phyloP scores from a whole-genome alignment of 1,140 invertebrate genomes.

The Drosophila malerkotliana region DNA sequence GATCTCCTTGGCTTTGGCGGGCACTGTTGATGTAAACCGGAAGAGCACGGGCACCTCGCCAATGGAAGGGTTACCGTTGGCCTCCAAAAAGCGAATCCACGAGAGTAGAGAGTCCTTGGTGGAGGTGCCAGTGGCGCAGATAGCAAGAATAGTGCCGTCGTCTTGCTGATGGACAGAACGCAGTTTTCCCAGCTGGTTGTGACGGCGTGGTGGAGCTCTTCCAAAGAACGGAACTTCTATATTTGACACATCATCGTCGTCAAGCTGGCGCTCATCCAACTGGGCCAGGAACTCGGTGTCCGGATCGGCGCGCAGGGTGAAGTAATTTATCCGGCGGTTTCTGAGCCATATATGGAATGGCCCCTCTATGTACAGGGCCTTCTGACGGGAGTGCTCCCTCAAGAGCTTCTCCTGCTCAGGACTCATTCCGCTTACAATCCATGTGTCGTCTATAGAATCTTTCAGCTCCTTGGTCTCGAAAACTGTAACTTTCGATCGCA shows the following conservation, averaged over 20 bases:
- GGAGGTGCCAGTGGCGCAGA: slow-evolving; percentile 95
- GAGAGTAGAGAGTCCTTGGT: slow-evolving; percentile 95
- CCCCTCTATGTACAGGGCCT: slow-evolving; percentile 94
- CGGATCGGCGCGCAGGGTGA: slow-evolving; percentile 90
- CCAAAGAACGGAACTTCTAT: slow-evolving; percentile 87
- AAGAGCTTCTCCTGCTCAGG: slow-evolving; percentile 90
- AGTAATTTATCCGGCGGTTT: slow-evolving; percentile 92
- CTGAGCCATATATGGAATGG: slow-evolving; percentile 92
- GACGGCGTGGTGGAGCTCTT: slow-evolving; percentile 51
- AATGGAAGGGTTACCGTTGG: slow-evolving; percentile 90
- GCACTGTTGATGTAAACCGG: slow-evolving; percentile 85
- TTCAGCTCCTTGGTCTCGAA: slow-evolving; percentile 89
- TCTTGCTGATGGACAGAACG: slow-evolving; percentile 95
- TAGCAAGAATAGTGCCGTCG: slow-evolving; percentile 94
- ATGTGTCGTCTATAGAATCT: slow-evolving; percentile 94
- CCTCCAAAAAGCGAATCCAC: slow-evolving; percentile 95
- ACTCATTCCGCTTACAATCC: slow-evolving; percentile 96
- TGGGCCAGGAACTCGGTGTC: slow-evolving; percentile 69
- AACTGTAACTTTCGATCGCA: slow-evolving; percentile 88
- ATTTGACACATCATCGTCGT: slow-evolving; percentile 87
- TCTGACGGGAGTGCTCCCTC: slow-evolving; percentile 87
- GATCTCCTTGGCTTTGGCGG: slow-evolving; percentile 65
- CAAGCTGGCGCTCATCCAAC: slow-evolving; percentile 62
- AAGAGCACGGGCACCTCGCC: slow-evolving; percentile 92
- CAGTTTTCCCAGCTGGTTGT: slow-evolving; percentile 83